phyloP scores from a whole-genome alignment of 2,888 invertebrate genomes.

The Melanophora roralis region DNA sequence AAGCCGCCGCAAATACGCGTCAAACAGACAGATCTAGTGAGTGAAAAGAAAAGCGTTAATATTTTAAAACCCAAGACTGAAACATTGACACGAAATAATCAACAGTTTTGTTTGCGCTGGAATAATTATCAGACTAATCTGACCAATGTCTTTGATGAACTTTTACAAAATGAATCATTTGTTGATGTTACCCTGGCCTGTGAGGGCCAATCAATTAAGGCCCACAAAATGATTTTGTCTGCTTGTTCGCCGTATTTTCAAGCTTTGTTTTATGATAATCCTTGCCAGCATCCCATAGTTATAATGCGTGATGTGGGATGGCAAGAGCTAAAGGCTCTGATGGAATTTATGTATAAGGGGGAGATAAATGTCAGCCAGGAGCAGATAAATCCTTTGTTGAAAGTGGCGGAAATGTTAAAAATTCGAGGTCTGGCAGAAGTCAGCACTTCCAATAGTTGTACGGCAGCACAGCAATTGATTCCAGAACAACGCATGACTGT shows the following conservation, averaged over 20 bases:
- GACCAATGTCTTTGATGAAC: slow-evolving; percentile 88
- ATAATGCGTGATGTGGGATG: slow-evolving; percentile 94
- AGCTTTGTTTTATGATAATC: slow-evolving; percentile 92
- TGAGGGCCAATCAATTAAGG: slow-evolving; percentile 93
- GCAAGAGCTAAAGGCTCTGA: slow-evolving; percentile 91
- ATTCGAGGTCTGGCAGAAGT: slow-evolving; percentile 92
- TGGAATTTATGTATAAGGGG: slow-evolving; percentile 97
- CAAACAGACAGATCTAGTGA: slow-evolving; percentile 1
- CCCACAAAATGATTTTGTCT: slow-evolving; percentile 94
- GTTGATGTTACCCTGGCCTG: slow-evolving; percentile 95
- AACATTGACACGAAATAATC: slow-evolving; percentile 69
- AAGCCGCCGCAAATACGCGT: slow-evolving; percentile 15
- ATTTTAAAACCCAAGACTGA: slow-evolving; percentile 37
- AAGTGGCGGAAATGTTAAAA: slow-evolving; percentile 91
- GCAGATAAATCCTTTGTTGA: slow-evolving; percentile 90
- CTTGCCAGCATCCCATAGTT: slow-evolving; percentile 94
- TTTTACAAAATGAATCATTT: slow-evolving; percentile 91
- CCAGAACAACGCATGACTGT: slow-evolving; percentile 73
- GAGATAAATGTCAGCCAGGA: slow-evolving; percentile 96
- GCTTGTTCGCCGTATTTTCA: slow-evolving; percentile 97
- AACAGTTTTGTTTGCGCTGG: slow-evolving; percentile 94
- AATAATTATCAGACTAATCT: slow-evolving; percentile 94
- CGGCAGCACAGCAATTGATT: slow-evolving; percentile 71
- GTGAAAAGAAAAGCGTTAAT: slow-evolving; percentile 12
- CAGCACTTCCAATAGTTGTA: slow-evolving; percentile 80